Evolutionary conservation across 2,888 invertebrate species (phyloP).

Genomic region (Autographa gamma): DNA sequence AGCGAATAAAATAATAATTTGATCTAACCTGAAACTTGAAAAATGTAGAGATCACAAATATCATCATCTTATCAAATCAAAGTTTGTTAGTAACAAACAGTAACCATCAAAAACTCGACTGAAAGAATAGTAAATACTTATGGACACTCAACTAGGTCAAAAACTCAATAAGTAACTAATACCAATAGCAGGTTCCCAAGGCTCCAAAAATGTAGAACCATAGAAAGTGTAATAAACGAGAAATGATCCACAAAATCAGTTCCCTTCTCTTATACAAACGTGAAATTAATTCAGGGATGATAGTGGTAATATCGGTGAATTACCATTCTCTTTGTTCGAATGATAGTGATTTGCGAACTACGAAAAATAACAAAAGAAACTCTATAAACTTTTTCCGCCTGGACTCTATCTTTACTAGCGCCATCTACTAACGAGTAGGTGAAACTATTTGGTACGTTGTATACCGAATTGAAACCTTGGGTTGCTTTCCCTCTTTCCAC

Average conservation of each 20-base stretch:
- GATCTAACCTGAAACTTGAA: no score
- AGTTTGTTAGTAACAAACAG: no score
- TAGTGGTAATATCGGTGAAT: slow-evolving; percentile 53
- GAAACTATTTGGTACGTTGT: neutral
- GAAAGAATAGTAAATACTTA: neutral
- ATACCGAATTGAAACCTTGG: neutral
- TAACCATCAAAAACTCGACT: no score
- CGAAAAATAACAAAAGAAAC: neutral
- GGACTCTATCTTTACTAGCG: neutral
- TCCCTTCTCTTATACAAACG: slow-evolving; percentile 38
- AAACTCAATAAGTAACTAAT: neutral
- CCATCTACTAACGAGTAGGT: slow-evolving; percentile 32
- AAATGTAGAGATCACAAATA: no score
- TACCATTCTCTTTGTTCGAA: slow-evolving; percentile 50
- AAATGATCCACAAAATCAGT: slow-evolving; percentile 42
- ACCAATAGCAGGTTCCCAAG: neutral
- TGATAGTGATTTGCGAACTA: slow-evolving; percentile 19
- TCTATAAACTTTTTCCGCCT: slow-evolving; percentile 14
- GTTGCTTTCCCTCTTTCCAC: rapidly evolving
- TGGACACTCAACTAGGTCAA: neutral
- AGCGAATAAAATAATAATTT: no score
- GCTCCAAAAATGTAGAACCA: slow-evolving; percentile 14
- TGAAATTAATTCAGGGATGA: slow-evolving; percentile 52
- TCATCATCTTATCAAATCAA: no score
- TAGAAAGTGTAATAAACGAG: slow-evolving; percentile 31